These are phyloP conservation scores for Electrophaes corylata DNA, from an alignment of 2,888 invertebrate genomes.

Conservation along the genomic window DNA sequence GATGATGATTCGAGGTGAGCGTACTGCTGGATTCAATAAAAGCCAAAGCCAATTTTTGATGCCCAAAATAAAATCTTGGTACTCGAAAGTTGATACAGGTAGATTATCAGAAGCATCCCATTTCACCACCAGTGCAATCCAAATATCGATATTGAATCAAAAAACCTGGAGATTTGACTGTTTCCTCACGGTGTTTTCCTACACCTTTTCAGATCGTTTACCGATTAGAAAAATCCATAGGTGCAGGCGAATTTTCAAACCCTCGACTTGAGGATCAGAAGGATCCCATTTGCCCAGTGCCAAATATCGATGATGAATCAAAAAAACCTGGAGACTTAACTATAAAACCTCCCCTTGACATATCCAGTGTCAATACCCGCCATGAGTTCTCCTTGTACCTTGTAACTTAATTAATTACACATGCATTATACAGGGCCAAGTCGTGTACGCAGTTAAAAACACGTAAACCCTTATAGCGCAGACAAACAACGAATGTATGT, in stretches of 20 bases:
- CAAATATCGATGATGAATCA: neutral
- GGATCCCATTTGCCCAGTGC: too few relatives aligned
- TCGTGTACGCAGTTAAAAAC: constrained; percentile 47
- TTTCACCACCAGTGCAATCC: too few relatives aligned
- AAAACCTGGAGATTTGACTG: too few relatives aligned
- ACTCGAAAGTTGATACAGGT: too few relatives aligned
- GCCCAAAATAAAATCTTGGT: neutral
- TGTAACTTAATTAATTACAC: constrained; percentile 25
- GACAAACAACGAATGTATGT: constrained; percentile 44
- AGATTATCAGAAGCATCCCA: too few relatives aligned
- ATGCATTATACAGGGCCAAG: constrained; percentile 12
- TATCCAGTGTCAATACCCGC: constrained; percentile 19
- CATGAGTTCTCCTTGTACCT: constrained; percentile 19
- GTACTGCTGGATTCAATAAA: neutral
- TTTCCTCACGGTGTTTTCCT: too few relatives aligned
- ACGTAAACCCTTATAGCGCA: constrained; percentile 40
- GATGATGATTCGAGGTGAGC: neutral
- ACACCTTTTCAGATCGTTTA: too few relatives aligned
- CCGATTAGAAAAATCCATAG: too few relatives aligned
- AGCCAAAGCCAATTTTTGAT: too few relatives aligned
- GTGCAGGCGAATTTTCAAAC: too few relatives aligned
- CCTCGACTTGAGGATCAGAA: too few relatives aligned
- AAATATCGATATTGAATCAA: too few relatives aligned
- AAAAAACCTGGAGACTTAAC: neutral
- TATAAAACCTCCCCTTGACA: constrained; percentile 18